Percentiles rank a stretch among this genome's conserved stretches.
phyloP scores from a whole-genome alignment of 2,113 vertebrate species.

The Etia nguti region DNA sequence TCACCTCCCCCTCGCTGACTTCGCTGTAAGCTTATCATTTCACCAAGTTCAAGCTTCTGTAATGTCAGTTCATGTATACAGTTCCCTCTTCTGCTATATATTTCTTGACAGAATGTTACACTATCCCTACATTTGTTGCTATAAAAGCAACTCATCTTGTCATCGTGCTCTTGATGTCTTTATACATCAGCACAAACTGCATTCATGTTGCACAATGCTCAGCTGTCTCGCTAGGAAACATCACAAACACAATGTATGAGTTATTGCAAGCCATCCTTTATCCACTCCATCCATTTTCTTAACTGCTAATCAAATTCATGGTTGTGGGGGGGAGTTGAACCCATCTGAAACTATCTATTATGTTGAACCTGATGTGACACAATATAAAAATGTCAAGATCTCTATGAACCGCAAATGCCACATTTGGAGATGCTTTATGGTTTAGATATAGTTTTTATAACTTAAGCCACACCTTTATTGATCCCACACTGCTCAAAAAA shows the following conservation, averaged over 20 bases:
- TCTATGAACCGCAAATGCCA: neutral
- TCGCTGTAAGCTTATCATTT: conserved; percentile 24
- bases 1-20: conserved; percentile 38
- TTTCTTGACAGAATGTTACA: neutral
- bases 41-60: conserved; percentile 9
- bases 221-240: neutral
- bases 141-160: neutral
- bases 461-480: neutral
- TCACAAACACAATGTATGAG: neutral
- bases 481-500: neutral
- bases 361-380: neutral
- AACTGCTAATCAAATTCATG: neutral
- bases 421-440: neutral
- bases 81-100: neutral
- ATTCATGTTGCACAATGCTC: neutral
- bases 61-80: neutral
- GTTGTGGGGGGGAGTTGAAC: neutral
- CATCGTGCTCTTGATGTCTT: neutral
- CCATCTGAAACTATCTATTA: neutral
- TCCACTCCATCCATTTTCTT: neutral
- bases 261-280: neutral
- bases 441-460: neutral
- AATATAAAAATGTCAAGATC: neutral
- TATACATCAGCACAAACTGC: neutral
- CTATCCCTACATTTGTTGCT: neutral